A percentile compares a stretch with the other conserved stretches of the same genome.
These are phyloP conservation scores for Catharus bicknelli DNA, from an alignment of 2,113 vertebrate species.

Conservation along the genomic window DNA sequence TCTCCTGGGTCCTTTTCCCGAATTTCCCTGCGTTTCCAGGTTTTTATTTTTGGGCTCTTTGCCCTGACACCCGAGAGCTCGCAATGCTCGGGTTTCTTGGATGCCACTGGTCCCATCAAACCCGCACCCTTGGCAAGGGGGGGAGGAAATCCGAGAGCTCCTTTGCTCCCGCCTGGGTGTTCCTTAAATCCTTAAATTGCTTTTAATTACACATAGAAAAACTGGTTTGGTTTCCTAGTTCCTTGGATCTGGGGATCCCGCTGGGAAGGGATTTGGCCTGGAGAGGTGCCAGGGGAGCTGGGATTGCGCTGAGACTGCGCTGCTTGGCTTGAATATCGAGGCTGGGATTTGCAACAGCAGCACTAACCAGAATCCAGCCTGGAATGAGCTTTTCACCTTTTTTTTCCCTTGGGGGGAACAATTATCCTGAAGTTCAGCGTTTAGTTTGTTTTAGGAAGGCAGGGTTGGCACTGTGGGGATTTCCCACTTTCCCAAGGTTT, in stretches of 20 bases:
- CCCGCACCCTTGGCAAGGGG: accelerated
- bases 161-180: background rate
- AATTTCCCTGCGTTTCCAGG: background rate
- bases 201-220: background rate
- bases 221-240: constrained; percentile 31
- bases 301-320: accelerated
- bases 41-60: background rate
- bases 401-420: no score
- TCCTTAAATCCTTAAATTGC: background rate
- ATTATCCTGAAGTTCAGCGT: accelerated
- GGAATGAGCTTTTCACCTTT: background rate
- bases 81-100: background rate
- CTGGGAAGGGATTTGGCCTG: background rate
- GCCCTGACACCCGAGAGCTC: background rate
- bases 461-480: background rate
- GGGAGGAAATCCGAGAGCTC: background rate
- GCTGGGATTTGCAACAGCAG: background rate
- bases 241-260: background rate
- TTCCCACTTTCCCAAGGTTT: background rate
- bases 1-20: background rate
- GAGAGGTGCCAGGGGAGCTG: background rate
- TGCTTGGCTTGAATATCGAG: background rate
- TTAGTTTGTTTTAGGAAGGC: background rate
- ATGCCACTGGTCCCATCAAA: accelerated
- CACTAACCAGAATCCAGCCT: background rate